These are phyloP conservation scores for Chaetura pelagica DNA, from an alignment of 2,113 vertebrate species.

Conservation along the genomic window DNA sequence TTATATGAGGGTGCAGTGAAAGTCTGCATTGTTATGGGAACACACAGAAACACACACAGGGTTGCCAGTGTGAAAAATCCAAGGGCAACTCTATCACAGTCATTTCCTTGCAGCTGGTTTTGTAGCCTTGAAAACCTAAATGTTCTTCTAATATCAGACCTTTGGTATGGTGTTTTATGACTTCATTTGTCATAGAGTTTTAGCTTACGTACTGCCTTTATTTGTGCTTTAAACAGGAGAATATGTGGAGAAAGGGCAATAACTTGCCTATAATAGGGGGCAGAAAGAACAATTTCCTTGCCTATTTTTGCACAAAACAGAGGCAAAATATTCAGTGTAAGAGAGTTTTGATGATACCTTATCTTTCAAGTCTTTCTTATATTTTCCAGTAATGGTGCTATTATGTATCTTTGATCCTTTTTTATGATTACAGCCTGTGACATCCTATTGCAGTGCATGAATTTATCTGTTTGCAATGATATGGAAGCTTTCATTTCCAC, in stretches of 20 bases:
- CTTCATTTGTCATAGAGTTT: constrained; percentile 60
- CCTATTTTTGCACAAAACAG: constrained; percentile 8
- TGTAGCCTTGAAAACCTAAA: neutral
- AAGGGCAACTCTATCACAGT: neutral
- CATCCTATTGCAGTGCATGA: constrained; percentile 17
- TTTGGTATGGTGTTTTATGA: constrained; percentile 21
- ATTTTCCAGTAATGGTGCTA: constrained; percentile 10
- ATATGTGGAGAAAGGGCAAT: neutral
- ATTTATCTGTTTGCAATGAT: constrained; percentile 45
- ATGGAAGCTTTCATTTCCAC: constrained; percentile 50
- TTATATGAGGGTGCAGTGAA: neutral
- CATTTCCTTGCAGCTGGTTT: constrained; percentile 26
- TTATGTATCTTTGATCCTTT: constrained; percentile 45
- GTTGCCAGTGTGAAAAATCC: neutral
- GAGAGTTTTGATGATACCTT: constrained; percentile 27
- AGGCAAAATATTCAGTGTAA: constrained; percentile 31
- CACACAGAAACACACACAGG: neutral
- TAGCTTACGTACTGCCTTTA: constrained; percentile 28
- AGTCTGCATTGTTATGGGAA: neutral
- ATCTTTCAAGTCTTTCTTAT: constrained; percentile 50
- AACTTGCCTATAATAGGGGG: neutral
- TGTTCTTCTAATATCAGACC: neutral
- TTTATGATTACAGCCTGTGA: constrained; percentile 53
- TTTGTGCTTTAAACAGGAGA: constrained; percentile 46
- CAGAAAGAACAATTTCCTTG: constrained; percentile 13